phyloP scores from a whole-genome alignment of 2,888 invertebrate genomes.

The Dicranocentrus wangi region DNA sequence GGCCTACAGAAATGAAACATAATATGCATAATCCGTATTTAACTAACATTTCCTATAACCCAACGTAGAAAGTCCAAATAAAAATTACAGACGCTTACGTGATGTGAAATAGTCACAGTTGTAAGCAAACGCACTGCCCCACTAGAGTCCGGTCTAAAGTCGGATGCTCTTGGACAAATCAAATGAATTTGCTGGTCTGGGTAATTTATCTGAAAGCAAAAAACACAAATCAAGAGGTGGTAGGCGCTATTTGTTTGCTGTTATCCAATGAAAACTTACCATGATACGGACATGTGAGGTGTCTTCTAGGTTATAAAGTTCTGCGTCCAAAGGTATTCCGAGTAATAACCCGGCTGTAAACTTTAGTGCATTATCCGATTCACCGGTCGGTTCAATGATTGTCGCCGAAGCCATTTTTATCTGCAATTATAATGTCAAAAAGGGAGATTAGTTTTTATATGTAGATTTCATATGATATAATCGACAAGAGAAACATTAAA shows the following conservation, averaged over 20 bases:
- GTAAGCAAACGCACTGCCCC: slow-evolving; percentile 81
- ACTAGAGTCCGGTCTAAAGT: slow-evolving; percentile 79
- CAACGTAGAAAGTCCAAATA: no score
- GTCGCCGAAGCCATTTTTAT: slow-evolving; percentile 87
- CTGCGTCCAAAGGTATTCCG: slow-evolving; percentile 90
- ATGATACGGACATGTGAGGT: slow-evolving; percentile 85
- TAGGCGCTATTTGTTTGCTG: no score
- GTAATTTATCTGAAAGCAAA: slow-evolving; percentile 78
- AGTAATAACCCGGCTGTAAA: slow-evolving; percentile 94
- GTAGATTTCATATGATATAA: background rate
- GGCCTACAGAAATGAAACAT: slow-evolving; percentile 65
- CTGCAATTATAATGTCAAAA: slow-evolving; percentile 74
- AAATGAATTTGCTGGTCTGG: slow-evolving; percentile 93
- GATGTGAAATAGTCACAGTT: slow-evolving; percentile 90
- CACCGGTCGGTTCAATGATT: slow-evolving; percentile 88
- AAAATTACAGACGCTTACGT: slow-evolving; percentile 80
- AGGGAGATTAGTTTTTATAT: background rate
- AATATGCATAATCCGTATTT: background rate
- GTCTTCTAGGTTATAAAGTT: slow-evolving; percentile 85
- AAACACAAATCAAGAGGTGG: background rate
- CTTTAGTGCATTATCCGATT: slow-evolving; percentile 87
- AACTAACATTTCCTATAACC: background rate
- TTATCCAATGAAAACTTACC: no score
- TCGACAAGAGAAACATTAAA: background rate
- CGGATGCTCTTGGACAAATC: slow-evolving; percentile 84